Evolutionary conservation across 2,888 invertebrate species (phyloP), one percentile per base, ranked within the genome.

Genomic region (Eristalinus aeneus): DNA sequence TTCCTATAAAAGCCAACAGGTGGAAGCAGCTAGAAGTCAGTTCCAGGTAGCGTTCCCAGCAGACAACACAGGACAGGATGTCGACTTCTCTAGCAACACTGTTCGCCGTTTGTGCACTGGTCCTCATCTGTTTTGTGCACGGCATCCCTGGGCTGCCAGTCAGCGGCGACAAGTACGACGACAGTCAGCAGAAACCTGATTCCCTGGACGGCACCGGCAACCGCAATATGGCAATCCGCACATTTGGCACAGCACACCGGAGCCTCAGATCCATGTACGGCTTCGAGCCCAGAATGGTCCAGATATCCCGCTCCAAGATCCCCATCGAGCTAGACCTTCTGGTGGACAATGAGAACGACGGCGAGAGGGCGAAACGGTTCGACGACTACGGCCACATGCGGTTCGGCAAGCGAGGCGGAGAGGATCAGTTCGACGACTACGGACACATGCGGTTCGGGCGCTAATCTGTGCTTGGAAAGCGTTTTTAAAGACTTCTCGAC

Each of bases 361-460:
- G 85, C 11, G 90, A 90, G n/a, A 90, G 91, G 23, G 77, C 89
- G 6, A 96, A 90, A 92, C 95, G 90, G 88, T 96, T 95, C 88
- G 96, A 96, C 88, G 96, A 96, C 90, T 96, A 96, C 89, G 96
- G 96, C 0, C 96, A 96, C 89, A 93, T 96, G 92, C 92, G 95
- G 88, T 94, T 95, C 89, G 95, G 94, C 3, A 95, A 95, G 89
- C 93, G 95, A 1, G 91, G 91, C 11, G 91, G 91, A 0, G 95
- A 95, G 53, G 95, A 95, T 80, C 93, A 94, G 22, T 96, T 95
- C 88, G 96, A 96, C 88, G 96, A 96, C 90, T 96, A 96, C 89
- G 96, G 96, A 1, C 96, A 96, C 89, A 93, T 96, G 93, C 92
- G 96, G 84, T 96, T 96, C 89, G 96, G 96, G 54, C 77, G 80